Percentiles rank a stretch among this genome's conserved stretches.
Evolutionary conservation across 1,140 invertebrate species (phyloP).

Genomic region (Hirudo medicinalis): DNA sequence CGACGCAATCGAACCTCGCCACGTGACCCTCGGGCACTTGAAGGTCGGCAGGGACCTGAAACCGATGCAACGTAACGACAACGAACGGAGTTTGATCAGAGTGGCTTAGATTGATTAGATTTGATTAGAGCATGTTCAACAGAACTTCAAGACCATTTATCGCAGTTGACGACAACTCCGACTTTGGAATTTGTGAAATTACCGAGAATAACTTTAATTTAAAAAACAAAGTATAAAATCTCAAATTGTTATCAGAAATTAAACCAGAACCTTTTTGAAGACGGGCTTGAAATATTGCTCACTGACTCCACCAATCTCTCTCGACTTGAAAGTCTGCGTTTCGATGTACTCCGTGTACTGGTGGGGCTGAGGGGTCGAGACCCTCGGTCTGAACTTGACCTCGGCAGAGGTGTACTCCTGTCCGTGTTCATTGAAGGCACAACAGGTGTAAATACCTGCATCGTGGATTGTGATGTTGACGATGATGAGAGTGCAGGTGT

Average conservation of each 20-base stretch:
- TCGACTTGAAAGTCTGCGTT: slow-evolving; percentile 1
- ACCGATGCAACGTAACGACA: background rate
- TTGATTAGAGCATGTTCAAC: too few species aligned
- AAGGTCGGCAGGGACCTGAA: slow-evolving; percentile 59
- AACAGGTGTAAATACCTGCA: slow-evolving; percentile 52
- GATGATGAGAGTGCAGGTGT: slow-evolving; percentile 62
- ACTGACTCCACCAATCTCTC: slow-evolving; percentile 31
- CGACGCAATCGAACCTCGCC: slow-evolving; percentile 77
- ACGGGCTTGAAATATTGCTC: slow-evolving; percentile 53
- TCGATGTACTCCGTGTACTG: background rate
- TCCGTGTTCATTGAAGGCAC: slow-evolving; percentile 37
- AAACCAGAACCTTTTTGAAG: slow-evolving; percentile 57
- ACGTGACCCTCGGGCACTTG: slow-evolving; percentile 71
- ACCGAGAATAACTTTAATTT: background rate
- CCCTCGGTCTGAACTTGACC: slow-evolving; percentile 23
- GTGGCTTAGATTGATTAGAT: too few species aligned
- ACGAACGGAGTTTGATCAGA: too few species aligned
- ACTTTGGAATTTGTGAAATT: too few species aligned
- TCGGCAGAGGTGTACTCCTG: slow-evolving; percentile 36
- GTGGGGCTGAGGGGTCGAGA: background rate
- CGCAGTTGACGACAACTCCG: too few species aligned
- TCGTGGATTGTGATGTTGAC: slow-evolving; percentile 75
- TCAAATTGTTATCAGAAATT: background rate
- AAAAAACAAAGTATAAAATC: background rate
- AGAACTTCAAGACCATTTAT: too few species aligned